Evolutionary conservation across 1,140 invertebrate genomes (phyloP).

Genomic region (Platorchestia sp.): DNA sequence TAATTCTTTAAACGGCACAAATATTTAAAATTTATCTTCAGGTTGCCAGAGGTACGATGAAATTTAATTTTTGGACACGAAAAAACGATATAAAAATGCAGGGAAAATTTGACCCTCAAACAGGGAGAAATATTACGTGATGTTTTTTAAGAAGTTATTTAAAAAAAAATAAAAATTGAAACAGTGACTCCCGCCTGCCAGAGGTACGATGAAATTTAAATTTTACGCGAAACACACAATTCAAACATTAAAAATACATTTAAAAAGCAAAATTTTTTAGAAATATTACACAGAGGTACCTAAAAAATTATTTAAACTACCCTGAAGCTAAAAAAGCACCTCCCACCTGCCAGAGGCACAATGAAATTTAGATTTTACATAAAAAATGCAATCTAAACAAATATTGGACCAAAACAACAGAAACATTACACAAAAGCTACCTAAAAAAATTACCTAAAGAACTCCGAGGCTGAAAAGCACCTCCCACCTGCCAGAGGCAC

Average conservation of each 20-base stretch:
- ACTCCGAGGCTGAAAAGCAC: background rate
- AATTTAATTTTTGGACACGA: background rate
- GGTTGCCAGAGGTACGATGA: too few relatives aligned
- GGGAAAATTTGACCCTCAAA: background rate
- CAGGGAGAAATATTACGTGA: background rate
- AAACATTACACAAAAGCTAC: background rate
- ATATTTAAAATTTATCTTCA: too few relatives aligned
- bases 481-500: conserved; percentile 29
- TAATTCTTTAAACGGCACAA: background rate
- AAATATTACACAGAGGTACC: background rate
- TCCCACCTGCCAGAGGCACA: too few relatives aligned
- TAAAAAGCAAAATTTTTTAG: background rate
- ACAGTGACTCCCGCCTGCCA: too few relatives aligned
- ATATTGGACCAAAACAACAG: background rate
- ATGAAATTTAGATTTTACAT: background rate
- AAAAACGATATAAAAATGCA: background rate
- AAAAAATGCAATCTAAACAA: background rate
- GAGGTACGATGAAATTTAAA: background rate
- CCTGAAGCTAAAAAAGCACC: background rate
- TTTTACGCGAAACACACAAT: background rate
- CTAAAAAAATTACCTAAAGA: background rate
- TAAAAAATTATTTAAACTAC: background rate
- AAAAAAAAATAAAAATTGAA: conserved; percentile 5
- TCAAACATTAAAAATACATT: background rate
- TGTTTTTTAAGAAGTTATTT: background rate